Conservation (phyloP, 2,113 vertebrate species). For the Poecile atricapillus region DNA sequence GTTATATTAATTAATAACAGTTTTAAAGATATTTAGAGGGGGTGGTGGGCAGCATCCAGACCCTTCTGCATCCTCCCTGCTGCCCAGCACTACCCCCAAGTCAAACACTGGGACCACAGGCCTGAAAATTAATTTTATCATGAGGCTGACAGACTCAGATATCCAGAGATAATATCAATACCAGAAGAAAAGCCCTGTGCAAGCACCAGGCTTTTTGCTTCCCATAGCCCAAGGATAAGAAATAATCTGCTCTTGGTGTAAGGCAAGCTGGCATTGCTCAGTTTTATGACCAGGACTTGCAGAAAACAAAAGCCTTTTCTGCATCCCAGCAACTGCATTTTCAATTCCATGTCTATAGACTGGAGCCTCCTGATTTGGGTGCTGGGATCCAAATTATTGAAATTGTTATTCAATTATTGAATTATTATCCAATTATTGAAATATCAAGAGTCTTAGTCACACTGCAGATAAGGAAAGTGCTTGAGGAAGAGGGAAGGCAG, state of each 20-base stretch:
- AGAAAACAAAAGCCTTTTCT: background rate
- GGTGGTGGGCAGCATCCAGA: background rate
- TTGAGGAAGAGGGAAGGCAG: rapidly evolving
- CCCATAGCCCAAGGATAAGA: rapidly evolving
- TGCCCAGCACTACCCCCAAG: background rate
- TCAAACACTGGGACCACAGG: no score
- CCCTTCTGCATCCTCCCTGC: background rate
- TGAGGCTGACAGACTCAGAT: background rate
- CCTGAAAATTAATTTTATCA: background rate
- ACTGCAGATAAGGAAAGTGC: background rate
- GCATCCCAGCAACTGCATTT: background rate
- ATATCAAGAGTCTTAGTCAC: background rate
- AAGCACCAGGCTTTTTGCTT: background rate
- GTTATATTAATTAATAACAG: background rate
- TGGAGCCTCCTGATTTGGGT: background rate
- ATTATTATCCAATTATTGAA: background rate
- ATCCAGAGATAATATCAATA: background rate
- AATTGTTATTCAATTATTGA: no score
- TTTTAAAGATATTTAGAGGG: background rate
- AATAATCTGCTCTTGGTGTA: rapidly evolving
- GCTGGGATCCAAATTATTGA: rapidly evolving
- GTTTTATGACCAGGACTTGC: background rate
- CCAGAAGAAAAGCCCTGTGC: background rate
- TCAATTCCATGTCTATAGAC: rapidly evolving
- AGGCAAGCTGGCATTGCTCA: rapidly evolving